Evolutionary conservation across 1,140 invertebrate genomes (phyloP), one percentile per base, ranked within the genome.

Genomic region (Drosophila albomicans): DNA sequence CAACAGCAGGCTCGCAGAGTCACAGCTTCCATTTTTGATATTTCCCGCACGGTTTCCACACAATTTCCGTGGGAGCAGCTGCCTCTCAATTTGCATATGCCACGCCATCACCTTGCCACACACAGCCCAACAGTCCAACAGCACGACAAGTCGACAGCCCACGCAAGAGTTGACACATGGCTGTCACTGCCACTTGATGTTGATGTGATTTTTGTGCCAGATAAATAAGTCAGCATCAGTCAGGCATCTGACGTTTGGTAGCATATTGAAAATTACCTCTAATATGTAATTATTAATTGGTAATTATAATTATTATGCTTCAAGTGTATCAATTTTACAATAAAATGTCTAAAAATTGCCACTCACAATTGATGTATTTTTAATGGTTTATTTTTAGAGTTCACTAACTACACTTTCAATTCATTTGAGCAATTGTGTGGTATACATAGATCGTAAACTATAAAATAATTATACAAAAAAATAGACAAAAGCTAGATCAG

Each of bases 141-240:
- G n/a, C 16, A 5, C 15, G 35, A 54, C 38, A 48, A 16, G 28
- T 63, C 59, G 46, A 16, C 66, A 46, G 46, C 82, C 82, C 82
- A 86, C 82, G 73, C 82, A 66, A 62, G 58, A 82, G 20, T 81
- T 85, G 81, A 85, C 81, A 84, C 70, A 71, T 72, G 81, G 62
- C 69, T 75, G 81, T 78, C 81, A 77, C 62, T 67, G 54, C 69
- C 65, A 84, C 78, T 78, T 75, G 75, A 71, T 54, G 63, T 75
- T 32, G 52, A 10, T 28, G 28, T 69, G 72, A 79, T 70, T 63
- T 72, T 16, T 66, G 66, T 45, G 30, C 51, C 43, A 68, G 78
- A 81, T 81, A 66, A 59, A 25, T 52, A 59, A 45, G 35, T 35
- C 54, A 41, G 28, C 35, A 41, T 41, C 41, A 30, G 8, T 30